Evolutionary conservation across 2,797 vertebrate species (phyloP).

Genomic region (Crotalus adamanteus): DNA sequence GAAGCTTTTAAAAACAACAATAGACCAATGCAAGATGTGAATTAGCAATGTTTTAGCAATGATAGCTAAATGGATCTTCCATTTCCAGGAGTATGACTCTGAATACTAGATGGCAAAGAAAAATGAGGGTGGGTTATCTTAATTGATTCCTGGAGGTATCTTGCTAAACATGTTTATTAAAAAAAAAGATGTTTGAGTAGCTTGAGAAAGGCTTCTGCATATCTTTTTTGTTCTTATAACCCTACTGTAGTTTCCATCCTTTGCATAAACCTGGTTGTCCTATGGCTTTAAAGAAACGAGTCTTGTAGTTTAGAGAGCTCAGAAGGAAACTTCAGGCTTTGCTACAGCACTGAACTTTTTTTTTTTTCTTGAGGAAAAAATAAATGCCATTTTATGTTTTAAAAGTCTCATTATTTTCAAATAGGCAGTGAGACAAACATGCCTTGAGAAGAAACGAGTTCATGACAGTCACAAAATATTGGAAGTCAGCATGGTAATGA

Average conservation of each 20-base stretch:
- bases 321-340: slow-evolving; percentile 40
- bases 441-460: slow-evolving; percentile 58
- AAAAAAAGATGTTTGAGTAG: background rate
- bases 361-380: background rate
- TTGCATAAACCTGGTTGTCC: background rate
- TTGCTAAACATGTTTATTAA: no score
- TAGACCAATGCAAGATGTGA: background rate
- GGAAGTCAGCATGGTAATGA: slow-evolving; percentile 69
- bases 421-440: slow-evolving; percentile 53
- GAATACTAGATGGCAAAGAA: background rate
- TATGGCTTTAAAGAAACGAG: slow-evolving; percentile 21
- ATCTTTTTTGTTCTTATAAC: background rate
- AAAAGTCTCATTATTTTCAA: slow-evolving; percentile 52
- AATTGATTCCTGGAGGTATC: background rate
- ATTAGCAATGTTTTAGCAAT: background rate
- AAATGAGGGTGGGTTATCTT: background rate
- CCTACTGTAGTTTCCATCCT: background rate
- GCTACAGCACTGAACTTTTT: slow-evolving; percentile 18
- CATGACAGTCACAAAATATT: slow-evolving; percentile 60
- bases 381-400: background rate
- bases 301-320: slow-evolving; percentile 14
- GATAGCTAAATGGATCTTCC: background rate
- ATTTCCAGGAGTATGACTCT: background rate
- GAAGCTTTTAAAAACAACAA: background rate
- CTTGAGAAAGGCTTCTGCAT: background rate